phyloP scores from a whole-genome alignment of 30 jellyfish, hydroid and myxozoan species.

The Nemopilema nomurai region DNA sequence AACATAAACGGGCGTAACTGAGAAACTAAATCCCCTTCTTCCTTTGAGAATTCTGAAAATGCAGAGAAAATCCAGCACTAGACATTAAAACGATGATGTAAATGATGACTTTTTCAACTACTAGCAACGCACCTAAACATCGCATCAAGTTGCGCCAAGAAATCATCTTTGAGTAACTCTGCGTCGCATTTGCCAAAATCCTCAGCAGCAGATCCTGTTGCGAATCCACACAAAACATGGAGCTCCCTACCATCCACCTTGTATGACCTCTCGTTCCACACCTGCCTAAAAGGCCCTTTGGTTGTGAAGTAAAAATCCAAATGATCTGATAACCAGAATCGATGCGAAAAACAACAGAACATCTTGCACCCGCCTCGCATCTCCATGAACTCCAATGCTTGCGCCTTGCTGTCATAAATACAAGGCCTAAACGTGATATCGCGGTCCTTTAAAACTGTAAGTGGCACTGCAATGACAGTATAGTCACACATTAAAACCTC shows the following conservation, averaged over 20 bases:
- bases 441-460: constrained; percentile 47
- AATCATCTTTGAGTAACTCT: constrained; percentile 5
- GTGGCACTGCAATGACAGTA: constrained; percentile 51
- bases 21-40: too few species aligned
- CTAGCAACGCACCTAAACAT: constrained; percentile 43
- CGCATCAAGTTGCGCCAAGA: constrained; percentile 34
- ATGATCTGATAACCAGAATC: constrained; percentile 43
- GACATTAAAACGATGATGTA: too few species aligned
- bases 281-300: constrained; percentile 37
- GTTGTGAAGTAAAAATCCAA: constrained; percentile 1
- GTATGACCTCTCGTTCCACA: constrained; percentile 48
- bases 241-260: not conserved
- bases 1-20: too few species aligned
- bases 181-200: not conserved
- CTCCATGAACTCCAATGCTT: constrained; percentile 32
- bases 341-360: constrained; percentile 39
- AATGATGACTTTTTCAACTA: too few species aligned
- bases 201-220: constrained; percentile 56
- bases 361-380: constrained; percentile 68
- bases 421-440: constrained; percentile 44
- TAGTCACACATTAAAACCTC: constrained; percentile 3
- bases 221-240: constrained; percentile 50
- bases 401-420: constrained; percentile 1
- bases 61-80: too few species aligned
- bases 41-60: too few species aligned